Evolutionary conservation across 2,888 invertebrate species (phyloP), one percentile per base, ranked within the genome.

Genomic region (Agonopterix arenella): DNA sequence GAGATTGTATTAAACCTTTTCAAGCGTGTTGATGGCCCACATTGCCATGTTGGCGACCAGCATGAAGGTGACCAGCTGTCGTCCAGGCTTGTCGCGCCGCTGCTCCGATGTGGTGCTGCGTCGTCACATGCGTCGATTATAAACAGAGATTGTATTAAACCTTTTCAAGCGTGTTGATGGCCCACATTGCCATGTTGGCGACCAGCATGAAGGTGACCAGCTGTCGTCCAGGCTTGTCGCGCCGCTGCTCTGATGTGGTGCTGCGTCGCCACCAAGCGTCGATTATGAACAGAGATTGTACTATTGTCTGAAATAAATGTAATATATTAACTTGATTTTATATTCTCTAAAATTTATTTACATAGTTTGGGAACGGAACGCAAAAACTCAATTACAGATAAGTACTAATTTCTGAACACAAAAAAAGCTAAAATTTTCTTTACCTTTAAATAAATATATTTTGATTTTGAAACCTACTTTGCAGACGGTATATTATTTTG

Each of bases 1-100:
- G 4, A 18, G 18, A 18, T 18, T 18, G 18, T 18, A 18, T 3
- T 18, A 18, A 18, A 86, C 88, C 76, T 89, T 89, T 68, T 96
- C 95, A 48, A 97, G 85, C 0, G 96, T 95, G 70, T 96, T 96
- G 45, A 97, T 93, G 36, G 94, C 93, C 95, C 96, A 96, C 89
- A 96, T 93, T 11, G 96, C 96, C 80, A 96, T n/a, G 69, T 95
- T 95, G 11, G 94, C 93, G 2, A 95, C 92, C 36, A 95, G 86
- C 9, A 97, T 84, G 76, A 97, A 97, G 0, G 97, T 97, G 44
- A 97, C 94, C 37, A 96, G 90, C 74, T 97, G 95, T 41, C 97
- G 90, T 0, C 96, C 96, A 0, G 97, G 96, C 68, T 97, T 97
- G 42, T 90, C 90, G 11, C 92, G 88, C 18, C 92, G 92, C 67